phyloP scores from a whole-genome alignment of 2,113 vertebrate genomes.

The Carassius auratus region DNA sequence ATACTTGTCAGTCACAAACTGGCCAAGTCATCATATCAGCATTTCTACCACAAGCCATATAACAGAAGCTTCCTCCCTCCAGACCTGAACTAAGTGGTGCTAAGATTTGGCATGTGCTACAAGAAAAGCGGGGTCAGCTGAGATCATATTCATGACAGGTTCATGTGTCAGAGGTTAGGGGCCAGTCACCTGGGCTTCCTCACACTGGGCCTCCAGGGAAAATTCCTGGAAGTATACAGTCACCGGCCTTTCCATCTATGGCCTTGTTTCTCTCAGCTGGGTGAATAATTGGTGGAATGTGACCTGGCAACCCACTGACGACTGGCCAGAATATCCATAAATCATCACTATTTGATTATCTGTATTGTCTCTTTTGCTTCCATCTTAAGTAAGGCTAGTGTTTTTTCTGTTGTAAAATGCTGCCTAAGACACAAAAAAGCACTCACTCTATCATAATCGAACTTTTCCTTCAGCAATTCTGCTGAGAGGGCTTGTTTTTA shows the following conservation, averaged over 20 bases:
- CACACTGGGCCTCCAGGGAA: constrained; percentile 10
- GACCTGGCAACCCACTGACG: neutral
- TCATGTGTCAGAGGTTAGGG: constrained; percentile 32
- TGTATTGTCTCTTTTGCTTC: too few species aligned
- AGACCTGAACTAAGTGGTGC: neutral
- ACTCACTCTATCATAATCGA: neutral
- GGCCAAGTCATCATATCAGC: neutral
- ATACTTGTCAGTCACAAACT: neutral
- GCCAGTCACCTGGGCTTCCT: constrained; percentile 38
- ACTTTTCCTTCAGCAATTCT: constrained; percentile 15
- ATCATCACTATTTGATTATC: too few species aligned
- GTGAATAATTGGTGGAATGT: neutral
- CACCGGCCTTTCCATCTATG: neutral
- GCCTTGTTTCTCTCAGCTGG: neutral
- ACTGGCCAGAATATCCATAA: neutral
- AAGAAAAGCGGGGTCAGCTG: constrained; percentile 8
- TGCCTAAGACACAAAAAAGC: neutral
- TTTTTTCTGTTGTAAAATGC: neutral
- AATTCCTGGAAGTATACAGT: constrained; percentile 37
- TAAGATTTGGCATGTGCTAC: neutral
- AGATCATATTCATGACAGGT: constrained; percentile 24
- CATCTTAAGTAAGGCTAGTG: neutral
- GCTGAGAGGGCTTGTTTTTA: neutral
- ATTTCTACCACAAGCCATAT: neutral
- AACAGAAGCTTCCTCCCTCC: neutral